Evolutionary conservation across 2,113 vertebrate genomes (phyloP).

Genomic region (Myocastor coypus): DNA sequence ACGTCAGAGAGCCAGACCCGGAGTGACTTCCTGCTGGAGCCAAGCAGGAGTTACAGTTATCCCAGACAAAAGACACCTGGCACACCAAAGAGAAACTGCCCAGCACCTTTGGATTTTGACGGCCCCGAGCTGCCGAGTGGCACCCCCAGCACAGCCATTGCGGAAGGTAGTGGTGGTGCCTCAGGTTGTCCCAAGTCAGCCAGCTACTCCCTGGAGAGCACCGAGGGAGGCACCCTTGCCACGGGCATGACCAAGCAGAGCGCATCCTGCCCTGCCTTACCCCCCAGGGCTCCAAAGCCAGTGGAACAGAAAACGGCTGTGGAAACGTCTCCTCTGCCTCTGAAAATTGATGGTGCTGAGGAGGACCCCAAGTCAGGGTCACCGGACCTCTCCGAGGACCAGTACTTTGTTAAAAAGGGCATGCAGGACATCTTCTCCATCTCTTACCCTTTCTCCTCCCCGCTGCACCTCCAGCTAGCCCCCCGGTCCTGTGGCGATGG

Average conservation of each 20-base stretch:
- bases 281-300: conserved; percentile 92
- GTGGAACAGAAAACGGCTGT: conserved; percentile 84
- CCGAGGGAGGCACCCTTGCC: conserved; percentile 89
- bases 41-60: conserved; percentile 96
- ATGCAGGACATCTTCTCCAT: conserved; percentile 86
- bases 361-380: conserved; percentile 85
- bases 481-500: conserved; percentile 90
- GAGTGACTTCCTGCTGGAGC: conserved; percentile 90
- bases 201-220: conserved; percentile 94
- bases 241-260: conserved; percentile 91
- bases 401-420: conserved; percentile 86
- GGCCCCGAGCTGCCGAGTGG: conserved; percentile 81
- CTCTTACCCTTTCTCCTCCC: conserved; percentile 87
- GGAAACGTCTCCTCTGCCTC: conserved; percentile 84
- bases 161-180: conserved; percentile 77
- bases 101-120: conserved; percentile 91
- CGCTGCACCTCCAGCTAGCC: conserved; percentile 84
- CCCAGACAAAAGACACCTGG: conserved; percentile 94
- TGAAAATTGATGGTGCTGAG: conserved; percentile 87
- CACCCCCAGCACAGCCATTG: conserved; percentile 76
- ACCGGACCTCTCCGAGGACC: conserved; percentile 86
- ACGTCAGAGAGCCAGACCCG: conserved; percentile 86
- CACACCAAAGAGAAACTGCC: conserved; percentile 92
- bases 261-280: conserved; percentile 94
- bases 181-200: conserved; percentile 93